Evolutionary conservation across 2,797 vertebrate genomes (phyloP).

Genomic region (Astyanax mexicanus): DNA sequence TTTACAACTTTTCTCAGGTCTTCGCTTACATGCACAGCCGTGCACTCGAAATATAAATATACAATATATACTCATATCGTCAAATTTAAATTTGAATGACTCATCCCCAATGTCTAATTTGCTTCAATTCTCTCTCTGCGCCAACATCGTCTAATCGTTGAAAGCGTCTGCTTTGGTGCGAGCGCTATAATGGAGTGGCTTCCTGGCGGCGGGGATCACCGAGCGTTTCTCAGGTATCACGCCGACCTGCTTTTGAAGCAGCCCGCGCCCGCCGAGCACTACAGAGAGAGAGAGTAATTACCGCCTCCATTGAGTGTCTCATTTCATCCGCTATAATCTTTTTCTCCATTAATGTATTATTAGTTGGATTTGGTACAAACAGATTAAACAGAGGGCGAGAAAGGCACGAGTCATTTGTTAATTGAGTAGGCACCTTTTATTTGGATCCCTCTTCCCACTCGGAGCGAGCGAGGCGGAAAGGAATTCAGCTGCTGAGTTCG

Average conservation of each 20-base stretch:
- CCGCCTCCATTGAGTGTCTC: constrained; percentile 66
- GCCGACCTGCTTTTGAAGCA: constrained; percentile 68
- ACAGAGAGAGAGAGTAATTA: constrained; percentile 68
- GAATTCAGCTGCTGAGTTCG: constrained; percentile 68
- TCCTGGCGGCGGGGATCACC: constrained; percentile 49
- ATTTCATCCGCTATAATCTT: constrained; percentile 70
- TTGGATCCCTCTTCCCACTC: constrained; percentile 65
- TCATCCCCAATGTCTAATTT: constrained; percentile 22
- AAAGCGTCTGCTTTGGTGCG: constrained; percentile 22
- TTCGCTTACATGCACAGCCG: background rate
- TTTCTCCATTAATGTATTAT: constrained; percentile 70
- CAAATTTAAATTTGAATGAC: background rate
- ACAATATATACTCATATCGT: background rate
- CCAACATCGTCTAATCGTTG: constrained; percentile 27
- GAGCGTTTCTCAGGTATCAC: constrained; percentile 59
- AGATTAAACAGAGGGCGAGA: constrained; percentile 71
- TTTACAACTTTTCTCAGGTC: background rate
- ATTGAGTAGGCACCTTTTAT: constrained; percentile 74
- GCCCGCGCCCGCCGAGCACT: constrained; percentile 61
- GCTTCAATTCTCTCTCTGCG: constrained; percentile 31
- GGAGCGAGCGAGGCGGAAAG: constrained; percentile 62
- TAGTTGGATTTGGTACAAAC: constrained; percentile 75
- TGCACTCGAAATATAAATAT: background rate
- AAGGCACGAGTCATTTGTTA: constrained; percentile 76
- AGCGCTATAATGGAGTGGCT: constrained; percentile 41